Conservation (phyloP, 1,140 invertebrate genomes). For the Triops longicaudatus region DNA sequence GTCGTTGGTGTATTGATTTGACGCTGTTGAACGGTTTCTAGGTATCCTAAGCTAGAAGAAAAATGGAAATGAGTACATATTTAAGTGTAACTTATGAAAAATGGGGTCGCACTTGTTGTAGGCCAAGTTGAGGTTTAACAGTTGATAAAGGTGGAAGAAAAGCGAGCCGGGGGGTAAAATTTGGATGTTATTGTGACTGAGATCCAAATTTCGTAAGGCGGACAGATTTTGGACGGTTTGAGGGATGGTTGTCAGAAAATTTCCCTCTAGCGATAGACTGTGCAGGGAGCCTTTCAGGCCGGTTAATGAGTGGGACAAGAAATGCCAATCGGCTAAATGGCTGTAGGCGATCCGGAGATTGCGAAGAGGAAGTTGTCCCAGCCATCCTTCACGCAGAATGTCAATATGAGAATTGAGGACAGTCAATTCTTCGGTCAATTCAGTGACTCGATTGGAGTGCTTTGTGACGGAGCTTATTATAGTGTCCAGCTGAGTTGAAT, state of each 20-base stretch:
- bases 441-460: neutral
- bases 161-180: slow-evolving; percentile 30
- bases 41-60: slow-evolving; percentile 19
- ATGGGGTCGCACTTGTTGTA: slow-evolving; percentile 28
- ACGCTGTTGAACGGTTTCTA: slow-evolving; percentile 16
- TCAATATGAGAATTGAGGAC: neutral
- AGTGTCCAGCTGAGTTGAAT: neutral
- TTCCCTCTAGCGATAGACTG: slow-evolving; percentile 36
- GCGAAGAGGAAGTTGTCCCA: neutral
- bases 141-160: slow-evolving; percentile 18
- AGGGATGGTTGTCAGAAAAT: slow-evolving; percentile 32
- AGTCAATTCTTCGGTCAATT: neutral
- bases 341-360: neutral
- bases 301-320: slow-evolving; percentile 30
- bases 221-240: slow-evolving; percentile 29
- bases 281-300: slow-evolving; percentile 33
- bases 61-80: neutral
- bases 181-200: slow-evolving; percentile 35
- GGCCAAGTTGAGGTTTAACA: slow-evolving; percentile 30
- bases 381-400: neutral
- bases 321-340: neutral
- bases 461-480: neutral
- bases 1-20: neutral
- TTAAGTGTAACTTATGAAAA: neutral
- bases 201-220: slow-evolving; percentile 33